phyloP scores from a whole-genome alignment of 2,888 invertebrate species.

The Deroplatys truncata region DNA sequence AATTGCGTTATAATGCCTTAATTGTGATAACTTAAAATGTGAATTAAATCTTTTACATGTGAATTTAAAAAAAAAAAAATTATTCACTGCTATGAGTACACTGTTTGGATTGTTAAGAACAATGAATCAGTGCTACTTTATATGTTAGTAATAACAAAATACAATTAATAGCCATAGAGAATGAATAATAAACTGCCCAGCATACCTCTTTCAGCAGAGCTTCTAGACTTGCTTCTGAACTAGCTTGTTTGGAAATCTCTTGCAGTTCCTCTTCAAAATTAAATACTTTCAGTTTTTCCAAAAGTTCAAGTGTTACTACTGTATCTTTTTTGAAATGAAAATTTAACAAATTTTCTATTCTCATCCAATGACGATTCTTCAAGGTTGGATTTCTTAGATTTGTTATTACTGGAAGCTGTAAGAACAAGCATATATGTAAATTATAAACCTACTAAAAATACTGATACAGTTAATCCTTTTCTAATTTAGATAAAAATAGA shows the following conservation, averaged over 20 bases:
- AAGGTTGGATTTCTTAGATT: constrained; percentile 77
- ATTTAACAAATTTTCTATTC: constrained; percentile 67
- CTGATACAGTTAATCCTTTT: too few relatives aligned
- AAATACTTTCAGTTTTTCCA: constrained; percentile 73
- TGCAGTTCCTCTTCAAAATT: constrained; percentile 67
- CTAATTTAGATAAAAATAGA: not conserved
- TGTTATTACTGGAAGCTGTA: constrained; percentile 63
- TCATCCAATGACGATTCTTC: constrained; percentile 79
- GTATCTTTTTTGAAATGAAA: constrained; percentile 71
- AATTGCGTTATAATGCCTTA: too few relatives aligned
- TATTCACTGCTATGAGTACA: too few relatives aligned
- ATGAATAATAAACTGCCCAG: not conserved
- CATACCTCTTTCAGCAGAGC: constrained; percentile 67
- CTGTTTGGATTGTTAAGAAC: too few relatives aligned
- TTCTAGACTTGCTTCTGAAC: constrained; percentile 82
- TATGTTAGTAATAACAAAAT: too few relatives aligned
- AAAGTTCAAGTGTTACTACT: constrained; percentile 58
- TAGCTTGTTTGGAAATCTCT: constrained; percentile 84
- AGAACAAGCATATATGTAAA: not conserved
- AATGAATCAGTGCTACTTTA: too few relatives aligned
- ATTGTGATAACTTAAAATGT: too few relatives aligned
- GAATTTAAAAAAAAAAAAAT: too few relatives aligned
- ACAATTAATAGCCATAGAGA: not conserved
- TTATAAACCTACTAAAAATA: too few relatives aligned
- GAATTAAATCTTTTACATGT: too few relatives aligned